phyloP scores from a whole-genome alignment of 2,888 invertebrate species.

The Brachyptera risi region DNA sequence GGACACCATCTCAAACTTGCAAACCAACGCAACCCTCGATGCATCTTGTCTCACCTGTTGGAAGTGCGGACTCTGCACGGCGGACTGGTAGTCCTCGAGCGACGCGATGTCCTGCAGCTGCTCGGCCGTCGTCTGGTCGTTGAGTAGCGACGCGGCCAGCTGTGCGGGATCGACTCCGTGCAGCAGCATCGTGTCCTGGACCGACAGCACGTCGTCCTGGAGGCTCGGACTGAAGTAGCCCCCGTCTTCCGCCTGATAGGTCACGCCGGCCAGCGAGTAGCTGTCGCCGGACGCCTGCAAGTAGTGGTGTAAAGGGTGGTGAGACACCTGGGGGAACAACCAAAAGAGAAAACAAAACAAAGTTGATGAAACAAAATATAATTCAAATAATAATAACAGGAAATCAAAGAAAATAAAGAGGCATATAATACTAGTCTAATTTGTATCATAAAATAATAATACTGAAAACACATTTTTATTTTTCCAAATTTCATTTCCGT shows the following conservation, averaged over 20 bases:
- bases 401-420: background rate
- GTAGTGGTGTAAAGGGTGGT: conserved; percentile 7
- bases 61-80: conserved; percentile 34
- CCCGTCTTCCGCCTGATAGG: conserved; percentile 58
- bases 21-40: too few species aligned
- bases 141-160: conserved; percentile 48
- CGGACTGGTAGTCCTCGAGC: conserved; percentile 47
- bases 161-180: conserved; percentile 56
- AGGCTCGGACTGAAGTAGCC: conserved; percentile 46
- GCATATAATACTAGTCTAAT: background rate
- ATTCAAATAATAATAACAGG: background rate
- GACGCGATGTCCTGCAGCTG: conserved; percentile 46
- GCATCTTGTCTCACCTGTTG: conserved; percentile 26
- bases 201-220: conserved; percentile 67
- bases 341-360: background rate
- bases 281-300: conserved; percentile 10
- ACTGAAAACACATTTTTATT: too few species aligned
- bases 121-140: conserved; percentile 46
- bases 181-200: conserved; percentile 62
- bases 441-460: too few species aligned
- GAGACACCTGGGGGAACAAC: background rate
- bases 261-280: conserved; percentile 59
- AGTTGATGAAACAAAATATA: background rate
- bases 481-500: too few species aligned
- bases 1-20: too few species aligned